Evolutionary conservation across 2,113 vertebrate species (phyloP).

Genomic region (Tursiops truncatus): DNA sequence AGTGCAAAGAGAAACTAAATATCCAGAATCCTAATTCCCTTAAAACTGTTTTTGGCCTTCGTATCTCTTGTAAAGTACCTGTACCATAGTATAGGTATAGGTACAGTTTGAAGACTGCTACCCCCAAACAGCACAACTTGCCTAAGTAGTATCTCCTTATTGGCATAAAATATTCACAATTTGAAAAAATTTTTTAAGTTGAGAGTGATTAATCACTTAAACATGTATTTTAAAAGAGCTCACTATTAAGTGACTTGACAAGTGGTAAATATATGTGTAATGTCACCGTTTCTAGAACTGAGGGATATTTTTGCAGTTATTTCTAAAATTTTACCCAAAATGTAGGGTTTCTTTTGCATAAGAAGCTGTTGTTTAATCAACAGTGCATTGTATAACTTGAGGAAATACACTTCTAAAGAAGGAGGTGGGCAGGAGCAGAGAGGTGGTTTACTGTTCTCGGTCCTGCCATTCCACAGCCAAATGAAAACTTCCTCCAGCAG

Average conservation of each 20-base stretch:
- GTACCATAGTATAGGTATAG: not conserved
- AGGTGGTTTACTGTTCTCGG: not conserved
- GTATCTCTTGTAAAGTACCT: not conserved
- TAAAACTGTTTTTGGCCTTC: not conserved
- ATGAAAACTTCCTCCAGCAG: not conserved
- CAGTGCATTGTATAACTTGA: not conserved
- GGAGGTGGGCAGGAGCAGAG: not conserved
- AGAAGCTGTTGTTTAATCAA: not conserved
- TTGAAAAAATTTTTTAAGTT: not conserved
- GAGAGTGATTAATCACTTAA: not conserved
- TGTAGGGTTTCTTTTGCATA: not conserved
- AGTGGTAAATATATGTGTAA: not conserved
- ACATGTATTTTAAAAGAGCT: conserved; percentile 16
- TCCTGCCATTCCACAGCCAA: not conserved
- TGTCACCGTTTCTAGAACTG: conserved; percentile 8
- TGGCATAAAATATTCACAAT: not conserved
- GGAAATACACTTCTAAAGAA: not conserved
- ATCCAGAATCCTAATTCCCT: not conserved
- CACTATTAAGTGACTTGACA: not conserved
- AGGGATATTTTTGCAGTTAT: not conserved
- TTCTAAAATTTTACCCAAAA: not conserved
- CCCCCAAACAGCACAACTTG: not conserved
- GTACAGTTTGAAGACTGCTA: not conserved
- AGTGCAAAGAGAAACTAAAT: not conserved
- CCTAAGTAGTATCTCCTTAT: not conserved